Base-by-base conservation (phyloP, 2,888 invertebrate genomes). In the Drosophila peninsularis region DNA sequence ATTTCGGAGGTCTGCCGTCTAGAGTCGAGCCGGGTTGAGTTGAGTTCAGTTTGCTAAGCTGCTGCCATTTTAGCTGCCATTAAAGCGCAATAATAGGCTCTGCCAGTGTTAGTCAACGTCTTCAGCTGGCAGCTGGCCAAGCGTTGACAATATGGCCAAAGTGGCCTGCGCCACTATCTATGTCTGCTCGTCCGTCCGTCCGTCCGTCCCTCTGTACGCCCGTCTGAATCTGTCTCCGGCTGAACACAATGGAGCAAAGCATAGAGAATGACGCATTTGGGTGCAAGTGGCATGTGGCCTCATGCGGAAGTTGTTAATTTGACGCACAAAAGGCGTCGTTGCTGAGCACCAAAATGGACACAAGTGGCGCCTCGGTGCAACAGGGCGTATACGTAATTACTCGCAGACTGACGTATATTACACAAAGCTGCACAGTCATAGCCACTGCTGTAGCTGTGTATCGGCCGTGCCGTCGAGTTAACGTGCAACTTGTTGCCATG, bases 231-330 rank as follows among this genome's bases (percentile, higher is more conserved):
- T 69, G 37, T 68, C 55, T 64, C 50, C 62, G 50, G 49, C 32
- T 5, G 37, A 42, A 55, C 45, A 88, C 75, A 81, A 82, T 81
- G 79, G 83, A 53, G 36, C n/a, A 69, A 57, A 58, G 74, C 84
- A 81, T 71, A 82, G 80, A 78, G 82, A 85, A 89, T 89, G 89
- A 85, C 88, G 88, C 89, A 85, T 85, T 89, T 76, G 80, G 86
- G 88, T 85, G 86, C 84, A 85, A 88, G 89, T 85, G 89, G 78
- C 88, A 88, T 77, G 89, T 82, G 88, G 88, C 86, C 85, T 82
- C 83, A 85, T 89, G 88, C 84, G 84, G 84, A 85, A 89, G 86
- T 88, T 89, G 89, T 85, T 85, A 89, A 85, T 85, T 89, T 84
- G 89, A 84, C 88, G 88, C 85, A 79, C 82, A 87, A 84, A 47